phyloP scores from a whole-genome alignment of 2,888 invertebrate species.

The Ditula angustiorana region DNA sequence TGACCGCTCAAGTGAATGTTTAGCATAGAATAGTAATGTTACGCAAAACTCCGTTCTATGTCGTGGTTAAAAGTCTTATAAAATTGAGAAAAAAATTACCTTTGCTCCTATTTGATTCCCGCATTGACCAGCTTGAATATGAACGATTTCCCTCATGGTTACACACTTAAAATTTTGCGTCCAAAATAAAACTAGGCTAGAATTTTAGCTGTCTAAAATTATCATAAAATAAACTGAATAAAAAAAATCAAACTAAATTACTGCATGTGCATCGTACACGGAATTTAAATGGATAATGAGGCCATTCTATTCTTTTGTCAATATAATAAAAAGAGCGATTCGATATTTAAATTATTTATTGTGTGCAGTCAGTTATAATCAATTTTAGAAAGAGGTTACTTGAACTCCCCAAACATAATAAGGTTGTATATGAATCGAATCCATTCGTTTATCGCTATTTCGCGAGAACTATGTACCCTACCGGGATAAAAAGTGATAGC shows the following conservation, averaged over 20 bases:
- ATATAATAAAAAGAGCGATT: not conserved
- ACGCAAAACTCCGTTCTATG: too few relatives aligned
- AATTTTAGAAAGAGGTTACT: not conserved
- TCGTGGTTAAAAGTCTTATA: constrained; percentile 44
- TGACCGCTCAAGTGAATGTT: too few relatives aligned
- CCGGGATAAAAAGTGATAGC: too few relatives aligned
- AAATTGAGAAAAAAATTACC: constrained; percentile 66
- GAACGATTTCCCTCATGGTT: constrained; percentile 89
- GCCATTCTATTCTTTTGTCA: constrained; percentile 1
- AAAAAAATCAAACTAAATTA: not conserved
- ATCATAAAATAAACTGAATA: not conserved
- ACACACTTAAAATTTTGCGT: constrained; percentile 1
- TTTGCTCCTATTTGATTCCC: constrained; percentile 88
- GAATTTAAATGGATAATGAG: not conserved
- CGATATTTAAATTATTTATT: not conserved
- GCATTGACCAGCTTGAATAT: constrained; percentile 82
- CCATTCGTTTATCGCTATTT: not conserved
- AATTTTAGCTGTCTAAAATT: not conserved
- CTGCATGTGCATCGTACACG: constrained; percentile 7
- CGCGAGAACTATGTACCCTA: too few relatives aligned
- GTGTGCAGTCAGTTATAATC: not conserved
- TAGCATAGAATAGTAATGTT: too few relatives aligned
- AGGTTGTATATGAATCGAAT: not conserved
- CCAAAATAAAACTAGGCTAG: not conserved
- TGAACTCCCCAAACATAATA: not conserved